Conservation (phyloP, 2,113 vertebrate genomes). For the Sylvia atricapilla region DNA sequence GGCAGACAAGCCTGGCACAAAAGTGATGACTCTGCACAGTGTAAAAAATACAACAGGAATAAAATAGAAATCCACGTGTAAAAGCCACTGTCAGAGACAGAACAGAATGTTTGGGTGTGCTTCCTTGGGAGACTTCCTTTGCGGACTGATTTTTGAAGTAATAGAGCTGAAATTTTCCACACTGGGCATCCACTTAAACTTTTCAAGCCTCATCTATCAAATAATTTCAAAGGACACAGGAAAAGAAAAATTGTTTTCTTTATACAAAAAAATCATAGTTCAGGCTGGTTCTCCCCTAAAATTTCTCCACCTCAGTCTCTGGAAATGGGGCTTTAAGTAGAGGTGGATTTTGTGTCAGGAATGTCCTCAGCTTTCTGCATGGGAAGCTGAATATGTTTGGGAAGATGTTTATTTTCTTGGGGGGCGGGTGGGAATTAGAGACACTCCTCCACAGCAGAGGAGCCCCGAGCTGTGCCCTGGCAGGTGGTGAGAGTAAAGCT, state of each 20-base stretch:
- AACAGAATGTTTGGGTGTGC: neutral
- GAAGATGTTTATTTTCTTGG: neutral
- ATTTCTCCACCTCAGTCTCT: neutral
- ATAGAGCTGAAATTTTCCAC: neutral
- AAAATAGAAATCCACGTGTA: accelerated
- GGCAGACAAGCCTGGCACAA: neutral
- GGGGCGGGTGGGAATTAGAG: neutral
- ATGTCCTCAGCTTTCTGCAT: neutral
- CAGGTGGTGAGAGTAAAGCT: neutral
- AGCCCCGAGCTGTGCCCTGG: neutral
- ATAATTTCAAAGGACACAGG: neutral
- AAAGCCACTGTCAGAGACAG: neutral
- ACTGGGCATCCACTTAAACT: neutral
- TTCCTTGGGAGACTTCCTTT: neutral
- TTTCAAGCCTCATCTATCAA: neutral
- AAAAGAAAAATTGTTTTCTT: neutral
- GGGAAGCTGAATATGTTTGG: neutral
- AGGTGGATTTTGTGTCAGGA: neutral
- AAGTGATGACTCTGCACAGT: neutral
- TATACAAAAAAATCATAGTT: neutral
- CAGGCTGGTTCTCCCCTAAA: neutral
- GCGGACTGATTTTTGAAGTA: neutral
- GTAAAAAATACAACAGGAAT: neutral
- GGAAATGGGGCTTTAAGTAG: neutral
- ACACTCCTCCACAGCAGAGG: neutral